Conservation (phyloP, 2,888 invertebrate genomes). For the Andrena minutula region DNA sequence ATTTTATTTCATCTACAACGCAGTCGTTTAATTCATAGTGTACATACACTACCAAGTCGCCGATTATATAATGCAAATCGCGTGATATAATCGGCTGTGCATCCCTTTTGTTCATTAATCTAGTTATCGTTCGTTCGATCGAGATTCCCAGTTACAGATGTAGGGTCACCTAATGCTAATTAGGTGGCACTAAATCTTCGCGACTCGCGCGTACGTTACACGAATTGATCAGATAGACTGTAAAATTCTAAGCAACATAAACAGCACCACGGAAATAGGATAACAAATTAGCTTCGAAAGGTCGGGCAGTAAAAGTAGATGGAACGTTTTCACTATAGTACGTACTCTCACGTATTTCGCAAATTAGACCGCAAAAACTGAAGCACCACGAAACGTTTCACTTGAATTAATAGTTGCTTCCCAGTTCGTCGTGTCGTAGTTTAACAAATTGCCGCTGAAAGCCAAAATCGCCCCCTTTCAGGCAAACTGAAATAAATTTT, state of each 20-base stretch:
- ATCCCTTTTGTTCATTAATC: slow-evolving; percentile 11
- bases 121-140: slow-evolving; percentile 8
- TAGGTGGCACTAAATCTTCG: not conserved
- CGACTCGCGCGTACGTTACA: not conserved
- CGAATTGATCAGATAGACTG: not conserved
- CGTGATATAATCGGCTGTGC: slow-evolving; percentile 28
- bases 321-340: too few species aligned
- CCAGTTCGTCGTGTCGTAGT: too few species aligned
- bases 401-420: too few species aligned
- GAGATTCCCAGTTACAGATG: slow-evolving; percentile 3
- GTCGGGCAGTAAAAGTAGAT: too few species aligned
- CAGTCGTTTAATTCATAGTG: slow-evolving; percentile 25
- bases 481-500: slow-evolving; percentile 9
- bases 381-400: too few species aligned
- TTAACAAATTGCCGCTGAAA: too few species aligned
- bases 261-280: not conserved
- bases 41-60: slow-evolving; percentile 32
- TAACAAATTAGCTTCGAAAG: not conserved
- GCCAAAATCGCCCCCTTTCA: not conserved
- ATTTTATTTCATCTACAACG: slow-evolving; percentile 26
- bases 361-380: too few species aligned
- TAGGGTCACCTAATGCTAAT: slow-evolving; percentile 11
- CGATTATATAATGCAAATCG: slow-evolving; percentile 27
- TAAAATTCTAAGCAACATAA: slow-evolving; percentile 6
- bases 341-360: too few species aligned